Evolutionary conservation across 1,140 invertebrate species (phyloP), one percentile per base, ranked within the genome.

Genomic region (Mizuhopecten yessoensis): DNA sequence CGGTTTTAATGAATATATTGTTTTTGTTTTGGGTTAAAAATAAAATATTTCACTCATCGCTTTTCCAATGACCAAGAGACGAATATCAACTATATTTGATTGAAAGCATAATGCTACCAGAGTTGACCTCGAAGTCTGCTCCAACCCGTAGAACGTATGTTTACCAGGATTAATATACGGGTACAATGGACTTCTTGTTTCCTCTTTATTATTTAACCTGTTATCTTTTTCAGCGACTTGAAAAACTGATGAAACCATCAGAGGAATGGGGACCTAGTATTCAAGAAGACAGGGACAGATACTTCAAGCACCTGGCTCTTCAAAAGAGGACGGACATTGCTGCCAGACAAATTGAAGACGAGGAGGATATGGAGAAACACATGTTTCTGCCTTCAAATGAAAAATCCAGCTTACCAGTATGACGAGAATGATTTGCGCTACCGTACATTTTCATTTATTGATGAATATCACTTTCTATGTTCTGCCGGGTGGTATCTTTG

Each of bases 201-300:
- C n/a, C n/a, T n/a, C n/a, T n/a, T n/a, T n/a, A n/a, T n/a, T n/a
- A n/a, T n/a, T n/a, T n/a, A n/a, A n/a, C n/a, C n/a, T 39, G 5
- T 13, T 39, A 13, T 39, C 5, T 45, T 92, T 93, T 92, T 33
- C 92, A 95, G 95, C 88, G 94, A 88, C n/a, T 95, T 13, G 91
- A 89, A 39, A 92, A 93, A 49, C 89, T 95, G 42, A 91, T 90
- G 3, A 94, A 90, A 39, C 95, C 95, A 23, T 89, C 92, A 2
- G 86, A 90, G 39, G 91, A 93, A 34, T 96, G 95, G 95, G 95
- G 95, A 57, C 95, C 95, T 33, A 90, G 94, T 36, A 87, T 91
- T 23, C 90, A 91, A 15, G 93, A 95, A 87, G 90, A 95, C 86
- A 86, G 94, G 17, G 92, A 94, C 36, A 92, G 89, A 86, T 96